A percentile compares a stretch with the other conserved stretches of the same genome.
Conservation (phyloP, 1,140 invertebrate genomes). For the Adelges cooleyi region DNA sequence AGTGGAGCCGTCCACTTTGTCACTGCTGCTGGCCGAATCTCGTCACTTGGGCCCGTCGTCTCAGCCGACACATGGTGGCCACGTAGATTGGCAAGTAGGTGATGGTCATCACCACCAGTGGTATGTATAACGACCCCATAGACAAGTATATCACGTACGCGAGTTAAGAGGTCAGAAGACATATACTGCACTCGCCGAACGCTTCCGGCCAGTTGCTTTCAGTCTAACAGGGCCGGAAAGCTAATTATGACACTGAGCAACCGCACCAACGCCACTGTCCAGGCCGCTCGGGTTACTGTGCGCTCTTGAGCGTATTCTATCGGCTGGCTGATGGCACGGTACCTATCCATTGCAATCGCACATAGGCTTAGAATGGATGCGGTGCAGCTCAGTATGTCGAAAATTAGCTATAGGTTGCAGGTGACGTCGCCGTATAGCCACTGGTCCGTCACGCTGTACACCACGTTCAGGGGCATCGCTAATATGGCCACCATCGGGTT, state of each 20-base stretch:
- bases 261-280: slow-evolving; percentile 88
- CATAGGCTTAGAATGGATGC: slow-evolving; percentile 93
- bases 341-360: slow-evolving; percentile 85
- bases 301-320: slow-evolving; percentile 94
- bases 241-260: slow-evolving; percentile 79
- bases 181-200: slow-evolving; percentile 58
- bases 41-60: slow-evolving; percentile 62
- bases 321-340: slow-evolving; percentile 94
- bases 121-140: slow-evolving; percentile 91
- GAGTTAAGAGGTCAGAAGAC: slow-evolving; percentile 63
- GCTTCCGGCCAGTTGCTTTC: slow-evolving; percentile 93
- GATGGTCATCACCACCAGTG: slow-evolving; percentile 84
- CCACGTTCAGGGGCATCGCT: slow-evolving; percentile 92
- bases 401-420: slow-evolving; percentile 92
- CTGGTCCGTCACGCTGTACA: slow-evolving; percentile 73
- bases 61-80: slow-evolving; percentile 65
- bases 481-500: slow-evolving; percentile 79
- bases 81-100: slow-evolving; percentile 91
- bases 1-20: no score
- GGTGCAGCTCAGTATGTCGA: slow-evolving; percentile 91
- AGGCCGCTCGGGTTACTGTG: slow-evolving; percentile 74
- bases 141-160: slow-evolving; percentile 91
- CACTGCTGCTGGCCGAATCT: no score
- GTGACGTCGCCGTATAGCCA: slow-evolving; percentile 84
- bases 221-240: slow-evolving; percentile 88